phyloP scores from a whole-genome alignment of 2,888 invertebrate species.

The Hydraecia micacea region DNA sequence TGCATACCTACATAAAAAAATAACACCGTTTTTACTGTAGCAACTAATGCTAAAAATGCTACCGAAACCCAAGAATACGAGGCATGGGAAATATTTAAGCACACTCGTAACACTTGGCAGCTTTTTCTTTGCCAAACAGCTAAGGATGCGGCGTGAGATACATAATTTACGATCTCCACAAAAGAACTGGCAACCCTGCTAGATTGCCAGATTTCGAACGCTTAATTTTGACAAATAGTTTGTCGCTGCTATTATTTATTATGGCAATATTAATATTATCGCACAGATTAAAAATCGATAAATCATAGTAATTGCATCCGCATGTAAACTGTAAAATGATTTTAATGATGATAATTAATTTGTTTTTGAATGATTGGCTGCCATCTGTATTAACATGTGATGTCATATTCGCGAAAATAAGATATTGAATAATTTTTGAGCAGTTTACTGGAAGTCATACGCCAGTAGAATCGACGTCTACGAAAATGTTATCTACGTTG shows the following conservation, averaged over 20 bases:
- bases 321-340: conserved; percentile 54
- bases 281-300: conserved; percentile 69
- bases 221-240: conserved; percentile 74
- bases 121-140: conserved; percentile 57
- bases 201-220: conserved; percentile 64
- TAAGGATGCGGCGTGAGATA: conserved; percentile 55
- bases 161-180: conserved; percentile 61
- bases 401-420: conserved; percentile 19
- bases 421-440: neutral
- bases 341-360: conserved; percentile 58
- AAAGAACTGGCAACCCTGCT: conserved; percentile 64
- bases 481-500: neutral
- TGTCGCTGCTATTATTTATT: conserved; percentile 64
- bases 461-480: neutral
- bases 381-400: conserved; percentile 46
- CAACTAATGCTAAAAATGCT: conserved; percentile 39
- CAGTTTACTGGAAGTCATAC: neutral
- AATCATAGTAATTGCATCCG: conserved; percentile 62
- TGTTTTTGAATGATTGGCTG: conserved; percentile 36
- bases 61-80: conserved; percentile 11
- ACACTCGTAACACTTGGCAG: conserved; percentile 61
- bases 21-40: neutral
- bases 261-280: conserved; percentile 62
- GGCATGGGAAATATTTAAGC: conserved; percentile 55
- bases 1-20: neutral